Percentiles rank a stretch among this genome's conserved stretches.
phyloP scores from a whole-genome alignment of 2,888 invertebrate species.

The Oscheius sp. region DNA sequence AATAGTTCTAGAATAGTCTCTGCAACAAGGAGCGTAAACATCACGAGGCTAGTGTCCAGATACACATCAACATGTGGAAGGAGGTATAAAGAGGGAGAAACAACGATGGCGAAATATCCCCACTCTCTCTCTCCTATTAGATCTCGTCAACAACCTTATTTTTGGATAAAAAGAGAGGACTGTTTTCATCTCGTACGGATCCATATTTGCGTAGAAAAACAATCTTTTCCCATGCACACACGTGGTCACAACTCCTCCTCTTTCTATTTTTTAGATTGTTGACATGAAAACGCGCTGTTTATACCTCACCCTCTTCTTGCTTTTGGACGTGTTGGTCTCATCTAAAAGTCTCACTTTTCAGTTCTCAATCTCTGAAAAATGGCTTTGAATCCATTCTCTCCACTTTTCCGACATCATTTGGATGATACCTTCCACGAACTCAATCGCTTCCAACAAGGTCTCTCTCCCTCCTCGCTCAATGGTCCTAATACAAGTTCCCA shows the following conservation, averaged over 20 bases:
- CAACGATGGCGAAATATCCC: neutral
- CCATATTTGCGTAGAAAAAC: neutral
- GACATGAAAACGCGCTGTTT: neutral
- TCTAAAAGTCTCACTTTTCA: neutral
- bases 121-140: neutral
- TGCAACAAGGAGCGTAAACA: conserved; percentile 2
- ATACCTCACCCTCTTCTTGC: neutral
- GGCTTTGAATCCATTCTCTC: neutral
- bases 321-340: neutral
- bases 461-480: neutral
- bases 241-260: neutral
- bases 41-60: neutral
- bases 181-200: neutral
- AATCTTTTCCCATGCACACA: too few species aligned
- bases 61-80: conserved; percentile 1
- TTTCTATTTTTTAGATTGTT: neutral
- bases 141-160: neutral
- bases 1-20: conserved; percentile 6
- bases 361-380: too few species aligned
- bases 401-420: neutral
- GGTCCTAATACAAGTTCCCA: neutral
- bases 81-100: neutral
- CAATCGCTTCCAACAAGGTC: neutral
- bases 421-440: neutral
- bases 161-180: neutral